A percentile compares a stretch with the other conserved stretches of the same genome.
These are phyloP conservation scores for Theonella swinhoei DNA, from an alignment of 37 sponge, comb jelly and placozoan genomes.

Conservation along the genomic window DNA sequence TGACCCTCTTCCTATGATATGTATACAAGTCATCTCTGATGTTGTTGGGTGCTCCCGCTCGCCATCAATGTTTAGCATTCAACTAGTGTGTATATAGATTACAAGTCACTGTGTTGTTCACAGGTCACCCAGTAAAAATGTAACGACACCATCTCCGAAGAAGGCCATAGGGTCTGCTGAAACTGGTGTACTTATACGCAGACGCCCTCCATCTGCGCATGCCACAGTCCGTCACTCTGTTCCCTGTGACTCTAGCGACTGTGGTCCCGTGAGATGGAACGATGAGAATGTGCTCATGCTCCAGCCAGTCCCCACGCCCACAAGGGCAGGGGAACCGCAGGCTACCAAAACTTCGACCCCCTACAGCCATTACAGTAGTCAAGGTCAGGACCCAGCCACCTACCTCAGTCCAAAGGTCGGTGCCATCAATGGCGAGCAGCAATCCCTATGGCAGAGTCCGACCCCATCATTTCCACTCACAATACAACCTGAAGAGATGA, in stretches of 20 bases:
- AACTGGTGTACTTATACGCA: slow-evolving; percentile 35
- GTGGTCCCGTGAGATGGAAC: not conserved
- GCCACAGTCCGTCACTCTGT: not conserved
- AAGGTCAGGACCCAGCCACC: not conserved
- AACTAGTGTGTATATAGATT: no score
- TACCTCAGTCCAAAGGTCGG: not conserved
- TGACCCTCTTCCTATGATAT: no score
- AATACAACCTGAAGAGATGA: slow-evolving; percentile 1
- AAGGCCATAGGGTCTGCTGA: slow-evolving; percentile 25
- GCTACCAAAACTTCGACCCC: not conserved
- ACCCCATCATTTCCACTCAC: slow-evolving; percentile 62
- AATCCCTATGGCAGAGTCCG: slow-evolving; percentile 28
- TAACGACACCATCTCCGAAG: not conserved
- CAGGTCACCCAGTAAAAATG: not conserved
- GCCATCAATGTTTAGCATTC: no score
- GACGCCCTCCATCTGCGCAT: not conserved
- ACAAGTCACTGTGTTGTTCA: no score
- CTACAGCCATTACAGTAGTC: not conserved
- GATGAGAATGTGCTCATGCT: not conserved
- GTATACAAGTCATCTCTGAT: no score
- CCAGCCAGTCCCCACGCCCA: not conserved
- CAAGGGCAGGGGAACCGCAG: not conserved
- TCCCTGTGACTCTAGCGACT: not conserved
- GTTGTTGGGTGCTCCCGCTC: no score
- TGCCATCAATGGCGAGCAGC: slow-evolving; percentile 37